Base-by-base conservation (phyloP, 1,140 invertebrate species). In the Drosophila santomea region DNA sequence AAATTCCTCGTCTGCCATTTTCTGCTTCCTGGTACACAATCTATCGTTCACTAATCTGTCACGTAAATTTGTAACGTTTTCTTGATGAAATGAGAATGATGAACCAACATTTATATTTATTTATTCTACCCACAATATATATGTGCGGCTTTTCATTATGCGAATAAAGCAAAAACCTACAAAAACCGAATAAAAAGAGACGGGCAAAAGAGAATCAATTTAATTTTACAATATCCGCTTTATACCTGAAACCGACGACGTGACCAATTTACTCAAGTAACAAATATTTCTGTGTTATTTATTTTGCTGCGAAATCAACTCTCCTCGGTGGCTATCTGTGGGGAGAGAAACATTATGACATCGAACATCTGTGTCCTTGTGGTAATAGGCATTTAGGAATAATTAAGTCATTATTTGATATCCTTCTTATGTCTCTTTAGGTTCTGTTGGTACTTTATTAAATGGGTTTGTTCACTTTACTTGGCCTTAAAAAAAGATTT, bases 171-270 rank as follows among this genome's bases (percentile, higher is more conserved):
- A 66, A 73, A 74, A 83, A 57, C 17, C 57, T 41, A 60, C 39
- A 43, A 12, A 25, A 43, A 60, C 39, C 48, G 35, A 39, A 38
- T 35, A 43, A 47, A 69, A 25, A 35, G 60, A 39, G 12, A 35
- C 50, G 25, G 56, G 43, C 54, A n/a, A 66, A 44, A 44, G 55
- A 74, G 59, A 86, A 85, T 88, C 85, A 83, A 86, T 88, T 86
- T 83, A 80, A 89, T 88, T 88, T 88, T 88, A 89, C 83, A 88
- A 88, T 89, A 88, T 89, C 83, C 84, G 84, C 76, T 83, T 88
- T 83, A 88, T 88, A 89, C 84, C 83, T 88, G 84, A 67, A 60
- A 76, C 56, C 54, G 57, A 59, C 64, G 83, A 88, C 83, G 83
- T 88, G 83, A 88, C 83, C 83, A 88, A 88, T 88, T 88, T 88